Base-by-base conservation (phyloP, 2,113 vertebrate genomes). In the Pelodiscus sinensis region DNA sequence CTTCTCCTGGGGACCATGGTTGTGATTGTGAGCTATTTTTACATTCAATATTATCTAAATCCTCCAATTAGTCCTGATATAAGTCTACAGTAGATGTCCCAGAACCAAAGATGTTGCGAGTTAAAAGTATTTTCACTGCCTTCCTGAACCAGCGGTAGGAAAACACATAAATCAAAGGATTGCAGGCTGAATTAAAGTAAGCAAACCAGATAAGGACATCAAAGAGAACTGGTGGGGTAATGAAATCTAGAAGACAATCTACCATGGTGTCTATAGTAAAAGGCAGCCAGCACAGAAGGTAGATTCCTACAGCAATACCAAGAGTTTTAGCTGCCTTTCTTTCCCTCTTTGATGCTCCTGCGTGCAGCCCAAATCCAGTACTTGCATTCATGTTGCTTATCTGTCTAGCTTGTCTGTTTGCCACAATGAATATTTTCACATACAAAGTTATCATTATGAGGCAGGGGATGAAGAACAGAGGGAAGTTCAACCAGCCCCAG, bases 111-210 rank as follows among this genome's bases (percentile, higher is more conserved):
- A 96, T 56, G 65, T 94, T 77, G 9, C 2, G 1, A 51, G 88
- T 97, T 88, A 97, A 62, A n/a, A 93, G 15, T 24, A 97, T 81
- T 92, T 95, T 97, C 68, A 97, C 31, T 0, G 95, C 96, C 87
- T 97, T 97, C 81, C 97, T 93, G 87, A 97, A 97, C 95, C 94
- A 97, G 11, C 0, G 44, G 31, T 96, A 97, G 62, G 96, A 98
- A 85, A 98, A 97, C 52, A 97, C 95, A 22, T 96, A 98, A 65
- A 97, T 97, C 85, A 97, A 88, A 4, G 96, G 96, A 79, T 96
- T 97, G 79, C 96, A 97, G 85, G 96, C 95, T 11, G 94, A 97
- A 86, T 94, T 97, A 81, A 98, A 96, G 86, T 97, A 98, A 50
- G 95, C 95, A 79, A 97, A 96, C 94, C 96, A 97, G 90, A 97